Evolutionary conservation across 1,140 invertebrate genomes (phyloP).

Genomic region (Magallana ariakensis): DNA sequence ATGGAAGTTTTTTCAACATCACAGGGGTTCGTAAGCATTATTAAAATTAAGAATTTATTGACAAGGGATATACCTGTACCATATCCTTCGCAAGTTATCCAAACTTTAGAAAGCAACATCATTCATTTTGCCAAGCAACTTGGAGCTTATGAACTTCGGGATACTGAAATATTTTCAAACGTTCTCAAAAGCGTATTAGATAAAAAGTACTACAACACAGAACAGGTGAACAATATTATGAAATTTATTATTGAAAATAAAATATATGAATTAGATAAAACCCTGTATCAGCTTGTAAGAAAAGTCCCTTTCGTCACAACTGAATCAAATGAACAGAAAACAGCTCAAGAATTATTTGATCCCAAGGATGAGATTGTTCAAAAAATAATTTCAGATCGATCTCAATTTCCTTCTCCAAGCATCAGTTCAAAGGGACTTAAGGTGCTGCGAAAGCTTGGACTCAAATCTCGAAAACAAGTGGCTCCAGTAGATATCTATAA

Average conservation of each 20-base stretch:
- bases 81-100: conserved; percentile 4
- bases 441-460: neutral
- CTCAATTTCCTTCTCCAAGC: neutral
- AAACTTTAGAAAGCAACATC: neutral
- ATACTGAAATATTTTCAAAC: neutral
- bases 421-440: neutral
- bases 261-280: neutral
- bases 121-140: conserved; percentile 8
- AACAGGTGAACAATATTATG: neutral
- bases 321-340: neutral
- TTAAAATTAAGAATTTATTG: neutral
- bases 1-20: too few relatives aligned
- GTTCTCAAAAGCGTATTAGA: neutral
- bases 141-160: neutral
- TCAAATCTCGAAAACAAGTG: neutral
- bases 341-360: neutral
- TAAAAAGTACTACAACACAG: neutral
- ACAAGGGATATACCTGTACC: neutral
- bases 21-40: neutral
- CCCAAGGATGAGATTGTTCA: neutral
- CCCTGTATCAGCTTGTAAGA: neutral
- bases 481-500: neutral
- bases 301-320: neutral
- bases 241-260: conserved; percentile 20
- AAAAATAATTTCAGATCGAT: neutral